Evolutionary conservation across 2,113 vertebrate genomes (phyloP).

Genomic region (Martes martes): DNA sequence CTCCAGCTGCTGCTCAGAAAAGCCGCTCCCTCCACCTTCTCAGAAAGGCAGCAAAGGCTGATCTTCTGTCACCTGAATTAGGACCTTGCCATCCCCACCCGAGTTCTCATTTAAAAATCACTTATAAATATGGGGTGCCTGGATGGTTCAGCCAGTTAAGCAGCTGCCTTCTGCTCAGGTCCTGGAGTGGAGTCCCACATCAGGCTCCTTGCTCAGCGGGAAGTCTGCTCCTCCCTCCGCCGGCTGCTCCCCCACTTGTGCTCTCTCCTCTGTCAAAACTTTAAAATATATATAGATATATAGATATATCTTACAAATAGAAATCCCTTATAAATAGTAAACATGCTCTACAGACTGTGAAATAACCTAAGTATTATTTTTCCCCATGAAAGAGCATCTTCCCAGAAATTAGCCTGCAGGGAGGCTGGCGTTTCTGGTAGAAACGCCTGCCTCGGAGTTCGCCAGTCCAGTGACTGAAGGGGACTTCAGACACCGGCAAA

Average conservation of each 20-base stretch:
- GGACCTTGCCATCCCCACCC: background rate
- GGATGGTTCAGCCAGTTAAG: background rate
- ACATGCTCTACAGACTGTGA: background rate
- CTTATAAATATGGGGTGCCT: background rate
- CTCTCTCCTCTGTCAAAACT: background rate
- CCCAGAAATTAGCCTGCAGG: background rate
- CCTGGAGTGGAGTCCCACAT: background rate
- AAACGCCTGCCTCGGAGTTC: background rate
- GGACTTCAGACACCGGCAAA: background rate
- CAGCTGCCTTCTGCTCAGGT: background rate
- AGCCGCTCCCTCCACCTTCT: background rate
- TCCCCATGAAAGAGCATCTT: background rate
- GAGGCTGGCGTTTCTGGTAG: background rate
- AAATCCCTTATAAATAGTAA: background rate
- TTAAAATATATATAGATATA: no score
- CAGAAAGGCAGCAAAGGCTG: background rate
- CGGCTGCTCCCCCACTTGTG: background rate
- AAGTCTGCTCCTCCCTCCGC: background rate
- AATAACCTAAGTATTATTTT: background rate
- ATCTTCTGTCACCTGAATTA: background rate
- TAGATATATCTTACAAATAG: no score
- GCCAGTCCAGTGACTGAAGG: background rate
- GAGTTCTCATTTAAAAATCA: background rate
- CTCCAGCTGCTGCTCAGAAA: background rate
- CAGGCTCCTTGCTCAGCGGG: no score